phyloP scores from a whole-genome alignment of 2,113 vertebrate genomes.

The Progne subis region DNA sequence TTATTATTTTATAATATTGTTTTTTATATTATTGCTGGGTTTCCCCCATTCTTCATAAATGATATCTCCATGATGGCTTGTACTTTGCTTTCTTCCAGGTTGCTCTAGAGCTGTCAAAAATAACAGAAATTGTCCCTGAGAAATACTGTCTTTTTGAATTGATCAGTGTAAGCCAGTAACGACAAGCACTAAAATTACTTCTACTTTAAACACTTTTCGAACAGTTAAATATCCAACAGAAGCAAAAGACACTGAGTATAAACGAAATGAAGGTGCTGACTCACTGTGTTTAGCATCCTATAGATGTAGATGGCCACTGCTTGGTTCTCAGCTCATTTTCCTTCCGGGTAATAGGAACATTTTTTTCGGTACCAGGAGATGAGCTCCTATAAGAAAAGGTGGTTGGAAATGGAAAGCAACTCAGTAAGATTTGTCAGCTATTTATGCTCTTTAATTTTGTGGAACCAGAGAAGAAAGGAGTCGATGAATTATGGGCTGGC shows the following conservation, averaged over 20 bases:
- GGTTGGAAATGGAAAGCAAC: background rate
- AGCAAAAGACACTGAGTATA: background rate
- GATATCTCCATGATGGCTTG: background rate
- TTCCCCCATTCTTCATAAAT: background rate
- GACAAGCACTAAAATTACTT: background rate
- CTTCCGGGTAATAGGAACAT: background rate
- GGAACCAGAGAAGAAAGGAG: background rate
- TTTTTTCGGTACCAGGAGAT: background rate
- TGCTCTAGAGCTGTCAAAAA: background rate
- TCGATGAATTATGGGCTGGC: background rate
- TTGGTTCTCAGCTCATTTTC: background rate
- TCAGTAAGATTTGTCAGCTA: background rate
- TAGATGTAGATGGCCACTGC: background rate
- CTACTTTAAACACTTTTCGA: background rate
- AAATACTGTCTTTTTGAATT: background rate
- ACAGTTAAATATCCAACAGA: background rate
- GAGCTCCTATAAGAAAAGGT: background rate
- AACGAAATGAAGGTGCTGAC: background rate
- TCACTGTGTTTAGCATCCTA: background rate
- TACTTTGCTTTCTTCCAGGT: background rate
- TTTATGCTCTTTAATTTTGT: background rate
- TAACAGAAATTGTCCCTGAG: background rate
- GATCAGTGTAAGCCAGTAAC: background rate
- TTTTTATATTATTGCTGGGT: background rate
- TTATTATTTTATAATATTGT: background rate